These are phyloP conservation scores for Sceloporus tristichus DNA, from an alignment of 2,113 vertebrate genomes.

Conservation along the genomic window DNA sequence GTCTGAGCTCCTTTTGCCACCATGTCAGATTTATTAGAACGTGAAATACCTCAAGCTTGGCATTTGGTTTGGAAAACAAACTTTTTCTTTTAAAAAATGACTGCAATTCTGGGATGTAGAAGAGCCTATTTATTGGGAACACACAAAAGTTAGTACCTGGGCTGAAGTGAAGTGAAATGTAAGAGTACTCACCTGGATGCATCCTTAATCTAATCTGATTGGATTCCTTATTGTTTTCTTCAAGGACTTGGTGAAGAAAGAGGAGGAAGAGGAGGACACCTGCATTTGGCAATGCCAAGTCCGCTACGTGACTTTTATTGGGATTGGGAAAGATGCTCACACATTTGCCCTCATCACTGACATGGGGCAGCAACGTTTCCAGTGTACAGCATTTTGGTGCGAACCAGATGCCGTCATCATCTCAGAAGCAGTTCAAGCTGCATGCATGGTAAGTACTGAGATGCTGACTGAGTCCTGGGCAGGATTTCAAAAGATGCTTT, in stretches of 20 bases:
- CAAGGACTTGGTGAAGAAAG: conserved; percentile 51
- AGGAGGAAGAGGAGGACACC: conserved; percentile 76
- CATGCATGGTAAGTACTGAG: conserved; percentile 81
- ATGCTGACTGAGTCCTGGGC: not conserved
- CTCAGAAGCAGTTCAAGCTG: conserved; percentile 84
- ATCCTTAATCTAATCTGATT: conserved; percentile 12
- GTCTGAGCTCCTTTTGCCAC: not conserved
- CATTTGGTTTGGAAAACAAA: not conserved
- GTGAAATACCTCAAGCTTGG: not conserved
- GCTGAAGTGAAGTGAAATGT: not conserved
- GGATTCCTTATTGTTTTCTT: not conserved
- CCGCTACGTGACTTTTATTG: conserved; percentile 92
- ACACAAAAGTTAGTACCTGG: not conserved
- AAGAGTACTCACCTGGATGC: not conserved
- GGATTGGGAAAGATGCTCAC: conserved; percentile 81
- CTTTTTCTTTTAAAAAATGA: too few species aligned
- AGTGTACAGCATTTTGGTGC: conserved; percentile 85
- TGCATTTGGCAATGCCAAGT: conserved; percentile 93
- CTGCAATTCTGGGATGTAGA: not conserved
- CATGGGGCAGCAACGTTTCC: conserved; percentile 78
- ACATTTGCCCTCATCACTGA: conserved; percentile 84
- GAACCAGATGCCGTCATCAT: conserved; percentile 83
- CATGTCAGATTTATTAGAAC: not conserved
- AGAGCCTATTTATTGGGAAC: not conserved
- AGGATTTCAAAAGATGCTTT: not conserved